A percentile compares a stretch with the other conserved stretches of the same genome.
Evolutionary conservation across 2,797 vertebrate genomes (phyloP).

Genomic region (Potorous gilbertii): DNA sequence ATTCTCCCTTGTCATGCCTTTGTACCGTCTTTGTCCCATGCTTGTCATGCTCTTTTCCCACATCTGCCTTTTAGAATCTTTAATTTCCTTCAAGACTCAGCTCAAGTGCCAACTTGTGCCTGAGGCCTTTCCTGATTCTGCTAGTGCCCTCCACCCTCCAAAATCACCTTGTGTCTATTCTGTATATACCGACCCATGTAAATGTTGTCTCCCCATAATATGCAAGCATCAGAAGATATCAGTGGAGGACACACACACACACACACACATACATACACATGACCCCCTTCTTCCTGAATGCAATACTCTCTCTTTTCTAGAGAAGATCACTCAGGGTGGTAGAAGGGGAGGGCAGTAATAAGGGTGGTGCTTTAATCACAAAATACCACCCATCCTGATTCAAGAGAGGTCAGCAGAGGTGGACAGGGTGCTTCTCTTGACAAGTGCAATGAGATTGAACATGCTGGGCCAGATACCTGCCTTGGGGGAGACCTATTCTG

Average conservation of each 20-base stretch:
- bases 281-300: background rate
- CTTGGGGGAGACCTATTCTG: background rate
- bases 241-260: no score
- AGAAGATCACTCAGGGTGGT: background rate
- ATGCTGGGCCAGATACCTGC: no score
- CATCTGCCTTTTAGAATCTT: background rate
- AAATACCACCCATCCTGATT: background rate
- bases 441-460: no score
- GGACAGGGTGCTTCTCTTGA: no score
- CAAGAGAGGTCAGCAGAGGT: background rate
- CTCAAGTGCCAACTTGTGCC: background rate
- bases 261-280: no score
- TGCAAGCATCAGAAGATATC: no score
- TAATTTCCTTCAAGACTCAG: background rate
- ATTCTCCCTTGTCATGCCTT: background rate
- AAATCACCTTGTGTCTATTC: no score
- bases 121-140: background rate
- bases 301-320: background rate
- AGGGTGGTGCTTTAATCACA: no score
- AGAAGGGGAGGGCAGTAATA: background rate
- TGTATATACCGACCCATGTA: no score
- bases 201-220: no score
- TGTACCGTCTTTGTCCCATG: background rate
- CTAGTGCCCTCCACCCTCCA: no score
- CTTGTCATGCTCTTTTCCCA: background rate